These are phyloP conservation scores for Scophthalmus maximus DNA, from an alignment of 2,113 vertebrate species.

Conservation along the genomic window DNA sequence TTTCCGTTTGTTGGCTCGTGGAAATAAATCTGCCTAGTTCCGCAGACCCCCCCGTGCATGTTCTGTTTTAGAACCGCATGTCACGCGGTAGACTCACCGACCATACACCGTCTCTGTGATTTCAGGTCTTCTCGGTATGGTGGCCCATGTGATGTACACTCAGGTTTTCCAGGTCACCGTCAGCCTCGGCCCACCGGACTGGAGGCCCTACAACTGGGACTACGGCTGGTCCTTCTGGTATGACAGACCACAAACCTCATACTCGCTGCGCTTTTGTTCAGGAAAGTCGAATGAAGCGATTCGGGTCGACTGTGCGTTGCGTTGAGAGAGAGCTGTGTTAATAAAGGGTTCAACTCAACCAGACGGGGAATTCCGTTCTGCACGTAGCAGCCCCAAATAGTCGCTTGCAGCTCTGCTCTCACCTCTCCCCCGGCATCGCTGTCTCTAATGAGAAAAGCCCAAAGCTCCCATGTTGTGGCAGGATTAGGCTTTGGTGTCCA, in stretches of 20 bases:
- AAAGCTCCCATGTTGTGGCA: conserved; percentile 69
- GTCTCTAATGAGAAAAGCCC: conserved; percentile 71
- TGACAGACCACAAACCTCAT: neutral
- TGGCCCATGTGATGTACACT: conserved; percentile 93
- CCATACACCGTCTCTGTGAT: neutral
- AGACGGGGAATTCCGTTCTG: neutral
- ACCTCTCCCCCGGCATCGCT: conserved; percentile 60
- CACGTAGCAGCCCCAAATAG: conserved; percentile 9
- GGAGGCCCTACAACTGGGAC: conserved; percentile 92
- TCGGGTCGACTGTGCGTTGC: neutral
- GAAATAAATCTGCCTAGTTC: neutral
- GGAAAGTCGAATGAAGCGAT: neutral
- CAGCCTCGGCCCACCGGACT: conserved; percentile 90
- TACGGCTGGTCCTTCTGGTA: conserved; percentile 96
- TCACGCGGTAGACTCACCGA: no score
- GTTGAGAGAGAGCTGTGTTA: no score
- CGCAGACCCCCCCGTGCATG: neutral
- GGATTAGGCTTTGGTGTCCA: conserved; percentile 77
- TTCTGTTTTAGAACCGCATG: neutral
- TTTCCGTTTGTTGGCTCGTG: neutral
- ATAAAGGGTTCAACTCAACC: no score
- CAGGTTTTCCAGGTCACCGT: conserved; percentile 93
- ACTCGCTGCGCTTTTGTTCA: neutral
- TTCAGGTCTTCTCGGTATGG: conserved; percentile 93
- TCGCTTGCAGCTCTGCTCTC: conserved; percentile 22